phyloP scores from a whole-genome alignment of 2,113 vertebrate species.

The Otis tarda region DNA sequence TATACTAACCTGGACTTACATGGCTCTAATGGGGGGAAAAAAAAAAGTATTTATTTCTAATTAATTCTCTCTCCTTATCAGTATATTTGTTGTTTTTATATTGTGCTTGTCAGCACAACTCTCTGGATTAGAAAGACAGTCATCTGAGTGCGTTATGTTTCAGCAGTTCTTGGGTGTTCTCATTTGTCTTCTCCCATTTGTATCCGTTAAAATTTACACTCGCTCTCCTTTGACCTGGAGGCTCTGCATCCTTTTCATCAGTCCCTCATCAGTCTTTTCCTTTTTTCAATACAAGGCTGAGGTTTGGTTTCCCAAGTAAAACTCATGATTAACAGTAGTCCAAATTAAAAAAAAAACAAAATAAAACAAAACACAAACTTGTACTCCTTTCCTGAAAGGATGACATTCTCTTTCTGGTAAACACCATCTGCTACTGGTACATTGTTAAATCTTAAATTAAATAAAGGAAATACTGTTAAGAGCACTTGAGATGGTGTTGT shows the following conservation, averaged over 20 bases:
- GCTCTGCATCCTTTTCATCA: background rate
- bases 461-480: background rate
- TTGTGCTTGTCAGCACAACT: background rate
- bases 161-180: background rate
- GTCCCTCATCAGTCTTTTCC: background rate
- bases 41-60: background rate
- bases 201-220: background rate
- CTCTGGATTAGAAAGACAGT: background rate
- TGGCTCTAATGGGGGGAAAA: background rate
- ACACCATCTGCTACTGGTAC: background rate
- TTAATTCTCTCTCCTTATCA: background rate
- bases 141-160: background rate
- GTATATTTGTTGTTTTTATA: background rate
- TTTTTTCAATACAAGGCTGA: background rate
- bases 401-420: background rate
- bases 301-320: background rate
- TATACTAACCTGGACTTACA: background rate
- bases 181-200: background rate
- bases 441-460: background rate
- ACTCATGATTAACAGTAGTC: background rate
- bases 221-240: background rate
- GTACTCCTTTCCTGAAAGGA: background rate
- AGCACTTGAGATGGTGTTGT: background rate
- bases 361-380: background rate
- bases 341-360: background rate